Evolutionary conservation across 2,888 invertebrate genomes (phyloP), one percentile per base, ranked within the genome.

Genomic region (Xanthorhoe spadicearia): DNA sequence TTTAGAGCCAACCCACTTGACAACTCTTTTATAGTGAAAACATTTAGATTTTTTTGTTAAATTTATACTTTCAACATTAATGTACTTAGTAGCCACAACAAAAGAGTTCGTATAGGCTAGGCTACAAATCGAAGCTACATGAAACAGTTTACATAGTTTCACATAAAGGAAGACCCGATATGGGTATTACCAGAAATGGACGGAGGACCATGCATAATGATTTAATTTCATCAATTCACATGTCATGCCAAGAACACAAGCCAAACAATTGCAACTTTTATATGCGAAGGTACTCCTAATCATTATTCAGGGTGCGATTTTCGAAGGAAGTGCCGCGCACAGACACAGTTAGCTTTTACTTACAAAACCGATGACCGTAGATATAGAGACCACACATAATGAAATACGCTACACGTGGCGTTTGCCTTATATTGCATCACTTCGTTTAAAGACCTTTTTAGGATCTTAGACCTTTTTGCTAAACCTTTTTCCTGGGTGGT

Each of bases 281-380:
- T 69, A 43, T 58, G 58, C 71, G 77, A 77, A 48, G 28, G 18
- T 79, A 73, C 38, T 32, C 5, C 53, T 53, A 53, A 77, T 84
- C 74, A 77, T 72, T 83, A 84, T 84, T 77, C 84, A 57, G 63
- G 48, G 15, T 67, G 69, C 71, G 79, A 68, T 15, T 60, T 55
- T 15, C 68, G 50, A 62, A 82, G 85, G 85, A 84, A 83, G 79
- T 79, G 70, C 74, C 79, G 74, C 76, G 72, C 69, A 61, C 71
- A 50, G 77, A 84, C 85, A 84, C 85, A 84, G 84, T 84, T 84
- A 84, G 79, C 72, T 82, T 80, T 80, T 78, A 80, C 81, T 79
- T 79, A 77, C 71, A 66, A 74, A 77, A 73, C 72, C 75, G 77
- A 76, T 79, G 83, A 81, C 83, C 61, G 64, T 13, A 56, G 60